Evolutionary conservation across 2,888 invertebrate genomes (phyloP), one percentile per base, ranked within the genome.

Genomic region (Eupithecia tripunctaria): DNA sequence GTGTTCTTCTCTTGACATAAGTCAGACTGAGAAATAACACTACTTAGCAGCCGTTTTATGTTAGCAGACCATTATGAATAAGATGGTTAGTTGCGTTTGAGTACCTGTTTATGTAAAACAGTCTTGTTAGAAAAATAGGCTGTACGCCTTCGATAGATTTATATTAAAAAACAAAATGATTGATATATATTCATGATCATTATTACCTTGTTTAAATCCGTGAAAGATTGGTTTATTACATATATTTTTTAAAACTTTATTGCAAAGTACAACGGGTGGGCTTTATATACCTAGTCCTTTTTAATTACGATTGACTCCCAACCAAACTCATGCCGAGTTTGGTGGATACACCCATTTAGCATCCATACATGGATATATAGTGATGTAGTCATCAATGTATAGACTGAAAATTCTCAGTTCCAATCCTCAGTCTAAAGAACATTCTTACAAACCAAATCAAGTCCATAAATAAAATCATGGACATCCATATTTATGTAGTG

Each of bases 401-500:
- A 43, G 15, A 4, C n/a, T n/a, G 47, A 7, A 47, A n/a, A 21
- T 51, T 21, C 2, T 51, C 6, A 21, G 21, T 51, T 51, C 21
- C 47, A 10, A n/a, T n/a, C n/a, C n/a, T n/a, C 47, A 8, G 47
- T 21, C n/a, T 21, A 51, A 51, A 51, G 10, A 21, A 21, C n/a
- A 21, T 51, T 51, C 21, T 7, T 8, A 6, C 7, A 47, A 47
- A n/a, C n/a, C n/a, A 47, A 47, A 47, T 47, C n/a, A n/a, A 47
- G n/a, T 47, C n/a, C n/a, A n/a, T n/a, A 51, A 56, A 56, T 56
- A 25, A 56, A 51, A 56, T 56, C 56, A n/a, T n/a, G 1, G 56
- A 25, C 21, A 21, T 5, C 25, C 14, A 14, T 56, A 0, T 21
- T 21, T 21, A 51, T 51, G 12, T 21, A 51, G 56, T 25, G 25